phyloP scores from a whole-genome alignment of 2,888 invertebrate genomes.

The Hypolimnas misippus region DNA sequence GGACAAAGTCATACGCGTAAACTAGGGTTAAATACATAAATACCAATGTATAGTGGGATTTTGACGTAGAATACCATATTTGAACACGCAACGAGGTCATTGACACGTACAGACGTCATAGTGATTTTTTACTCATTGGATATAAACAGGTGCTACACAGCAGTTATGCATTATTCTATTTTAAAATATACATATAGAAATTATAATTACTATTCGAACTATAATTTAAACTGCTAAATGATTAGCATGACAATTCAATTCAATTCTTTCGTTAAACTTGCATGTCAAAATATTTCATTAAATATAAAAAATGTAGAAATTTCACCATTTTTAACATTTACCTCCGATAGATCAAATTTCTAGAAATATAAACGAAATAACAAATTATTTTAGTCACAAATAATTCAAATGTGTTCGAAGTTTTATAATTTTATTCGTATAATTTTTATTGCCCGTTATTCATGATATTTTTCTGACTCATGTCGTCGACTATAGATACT shows the following conservation, averaged over 20 bases:
- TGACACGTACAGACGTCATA: neutral
- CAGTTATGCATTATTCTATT: neutral
- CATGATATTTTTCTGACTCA: neutral
- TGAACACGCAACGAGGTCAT: neutral
- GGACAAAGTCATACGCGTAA: too few relatives aligned
- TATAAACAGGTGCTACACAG: neutral
- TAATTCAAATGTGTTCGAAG: neutral
- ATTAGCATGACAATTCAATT: too few relatives aligned
- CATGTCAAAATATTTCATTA: too few relatives aligned
- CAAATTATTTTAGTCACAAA: neutral
- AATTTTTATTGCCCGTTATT: neutral
- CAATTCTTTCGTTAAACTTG: too few relatives aligned
- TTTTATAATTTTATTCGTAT: neutral
- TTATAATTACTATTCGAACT: too few relatives aligned
- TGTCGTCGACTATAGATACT: neutral
- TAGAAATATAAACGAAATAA: neutral
- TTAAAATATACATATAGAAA: neutral
- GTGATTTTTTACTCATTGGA: neutral
- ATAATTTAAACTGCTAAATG: too few relatives aligned
- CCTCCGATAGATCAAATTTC: neutral
- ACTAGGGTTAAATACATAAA: too few relatives aligned
- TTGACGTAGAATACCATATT: conserved; percentile 1
- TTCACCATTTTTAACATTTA: neutral
- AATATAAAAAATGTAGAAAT: too few relatives aligned
- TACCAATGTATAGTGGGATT: too few relatives aligned